Evolutionary conservation across 2,888 invertebrate species (phyloP), one percentile per base, ranked within the genome.

Genomic region (Tiliacea citrago): DNA sequence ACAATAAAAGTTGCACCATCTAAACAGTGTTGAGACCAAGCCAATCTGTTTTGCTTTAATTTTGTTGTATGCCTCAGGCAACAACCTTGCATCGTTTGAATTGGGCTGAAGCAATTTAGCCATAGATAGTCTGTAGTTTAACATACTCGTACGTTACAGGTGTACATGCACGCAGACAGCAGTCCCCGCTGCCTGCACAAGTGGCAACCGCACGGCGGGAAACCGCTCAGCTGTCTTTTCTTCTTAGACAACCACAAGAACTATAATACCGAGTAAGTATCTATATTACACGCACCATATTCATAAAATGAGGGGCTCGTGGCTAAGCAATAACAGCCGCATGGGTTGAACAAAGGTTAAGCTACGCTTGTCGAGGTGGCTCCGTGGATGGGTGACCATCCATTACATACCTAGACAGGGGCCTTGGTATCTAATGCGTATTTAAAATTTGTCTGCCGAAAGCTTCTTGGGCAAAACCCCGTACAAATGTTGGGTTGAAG

Each of bases 231-330:
- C 53, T 98, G 98, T 42, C 97, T 99, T n/a, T 98, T 98, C 94
- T 99, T 99, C 95, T 97, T 99, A 9, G 99, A 99, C 94, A 98
- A 99, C 94, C 98, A 99, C 90, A 98, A 98, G 89, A 97, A 98
- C 89, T 98, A 97, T 79, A 97, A 97, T 79, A 97, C 98, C 0
- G 98, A 98, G 98, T 98, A 94, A 97, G 98, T 97, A 81, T 53
- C 24, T n/a, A 12, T 0, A 35, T 18, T 42, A 49, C 13, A 21
- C 13, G 29, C 10, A n/a, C n/a, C 13, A 24, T 69, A 24, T n/a
- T 35, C 21, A 10, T 29, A 10, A 29, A 68, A 29, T 18, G 39
- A 39, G 39, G 13, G 6, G 13, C 18, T 45, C 7, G 12, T 29
- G 9, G 4, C 2, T 21, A 39, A 9, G 18, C 24, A 13, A 6